Conservation (phyloP, 1,140 invertebrate genomes). For the Brachionus manjavacas region DNA sequence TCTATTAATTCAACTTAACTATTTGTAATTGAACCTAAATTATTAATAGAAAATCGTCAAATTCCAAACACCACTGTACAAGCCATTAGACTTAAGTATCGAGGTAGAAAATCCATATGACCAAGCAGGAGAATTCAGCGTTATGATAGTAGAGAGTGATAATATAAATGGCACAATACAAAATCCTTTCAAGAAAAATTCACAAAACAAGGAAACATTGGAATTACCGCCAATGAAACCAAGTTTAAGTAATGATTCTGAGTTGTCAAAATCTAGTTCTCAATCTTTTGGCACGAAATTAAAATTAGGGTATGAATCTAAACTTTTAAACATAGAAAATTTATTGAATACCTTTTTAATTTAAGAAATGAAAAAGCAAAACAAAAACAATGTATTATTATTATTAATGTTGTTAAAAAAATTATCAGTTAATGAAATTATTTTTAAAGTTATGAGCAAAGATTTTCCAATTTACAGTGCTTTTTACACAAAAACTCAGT, state of each 20-base stretch:
- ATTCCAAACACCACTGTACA: slow-evolving; percentile 22
- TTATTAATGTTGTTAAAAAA: not conserved
- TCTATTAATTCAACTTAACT: not conserved
- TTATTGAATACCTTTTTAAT: not conserved
- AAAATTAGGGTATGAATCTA: not conserved
- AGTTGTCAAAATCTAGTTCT: not conserved
- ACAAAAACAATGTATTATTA: not conserved
- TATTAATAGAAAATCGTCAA: slow-evolving; percentile 40
- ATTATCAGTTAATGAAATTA: not conserved
- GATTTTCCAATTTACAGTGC: slow-evolving; percentile 49
- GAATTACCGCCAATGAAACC: not conserved
- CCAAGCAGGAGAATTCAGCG: slow-evolving; percentile 17
- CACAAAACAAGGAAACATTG: not conserved
- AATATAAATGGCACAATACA: slow-evolving; percentile 3
- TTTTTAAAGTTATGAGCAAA: slow-evolving; percentile 17
- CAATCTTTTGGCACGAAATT: not conserved
- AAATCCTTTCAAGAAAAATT: not conserved
- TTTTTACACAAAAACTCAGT: slow-evolving; percentile 49
- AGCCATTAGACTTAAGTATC: not conserved
- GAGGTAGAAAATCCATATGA: slow-evolving; percentile 39
- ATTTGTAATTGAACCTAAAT: not conserved
- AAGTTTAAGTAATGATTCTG: not conserved
- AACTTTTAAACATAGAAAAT: not conserved
- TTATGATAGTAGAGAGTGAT: slow-evolving; percentile 37
- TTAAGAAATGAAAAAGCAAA: slow-evolving; percentile 17